These are phyloP conservation scores for Phrynosoma blainvillii DNA, from an alignment of 2,113 vertebrate species.

Conservation along the genomic window DNA sequence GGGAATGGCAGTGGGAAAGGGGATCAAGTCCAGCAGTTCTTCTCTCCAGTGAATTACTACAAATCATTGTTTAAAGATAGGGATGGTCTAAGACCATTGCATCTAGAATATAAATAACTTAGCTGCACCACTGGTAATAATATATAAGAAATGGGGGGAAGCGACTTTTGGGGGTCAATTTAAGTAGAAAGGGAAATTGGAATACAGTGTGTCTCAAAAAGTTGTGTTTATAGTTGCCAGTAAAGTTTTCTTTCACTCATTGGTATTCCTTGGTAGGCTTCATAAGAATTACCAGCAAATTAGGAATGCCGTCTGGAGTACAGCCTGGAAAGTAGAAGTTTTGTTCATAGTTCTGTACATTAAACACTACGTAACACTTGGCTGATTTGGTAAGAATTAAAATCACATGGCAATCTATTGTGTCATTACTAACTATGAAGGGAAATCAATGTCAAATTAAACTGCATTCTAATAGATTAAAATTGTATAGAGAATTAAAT, in stretches of 20 bases:
- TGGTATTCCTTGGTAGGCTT: not conserved
- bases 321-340: constrained; percentile 1
- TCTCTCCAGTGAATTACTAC: not conserved
- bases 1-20: too few species aligned
- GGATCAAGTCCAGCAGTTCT: too few species aligned
- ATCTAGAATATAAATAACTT: not conserved
- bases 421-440: not conserved
- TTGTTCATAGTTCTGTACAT: constrained; percentile 35
- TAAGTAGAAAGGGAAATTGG: not conserved
- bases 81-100: not conserved
- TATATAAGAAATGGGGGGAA: not conserved
- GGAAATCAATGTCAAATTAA: not conserved
- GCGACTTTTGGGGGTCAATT: not conserved
- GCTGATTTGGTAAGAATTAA: constrained; percentile 15
- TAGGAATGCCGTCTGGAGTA: not conserved
- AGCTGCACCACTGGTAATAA: not conserved
- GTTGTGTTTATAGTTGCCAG: not conserved
- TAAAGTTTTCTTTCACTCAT: not conserved
- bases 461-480: not conserved
- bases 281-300: not conserved
- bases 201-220: not conserved
- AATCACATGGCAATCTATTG: not conserved
- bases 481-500: not conserved
- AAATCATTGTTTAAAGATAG: not conserved
- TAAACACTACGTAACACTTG: constrained; percentile 6